Evolutionary conservation across 2,113 vertebrate species (phyloP), one percentile per base, ranked within the genome.

Genomic region (Ceyx margarethae): DNA sequence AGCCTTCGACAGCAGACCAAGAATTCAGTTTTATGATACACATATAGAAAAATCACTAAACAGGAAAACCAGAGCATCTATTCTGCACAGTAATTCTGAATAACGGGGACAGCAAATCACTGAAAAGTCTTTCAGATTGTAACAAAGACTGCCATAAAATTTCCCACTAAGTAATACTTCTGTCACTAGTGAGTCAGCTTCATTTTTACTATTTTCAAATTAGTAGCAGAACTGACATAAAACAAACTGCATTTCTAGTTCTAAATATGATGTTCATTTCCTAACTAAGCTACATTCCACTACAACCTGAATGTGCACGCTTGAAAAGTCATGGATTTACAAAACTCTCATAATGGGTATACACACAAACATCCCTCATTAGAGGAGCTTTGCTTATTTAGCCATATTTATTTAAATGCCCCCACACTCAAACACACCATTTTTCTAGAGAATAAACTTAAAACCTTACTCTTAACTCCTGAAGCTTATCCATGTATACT

Each of bases 401-500:
- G 22, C 31, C 23, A 4, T 16, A 6, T 5, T 1, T 22, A n/a
- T 15, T 16, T 16, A 37, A n/a, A 31, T 11, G 9, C 13, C 23
- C 29, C 33, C 28, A 31, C 6, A 6, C 3, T 6, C 11, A 37
- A 71, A 65, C 4, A 56, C 13, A 29, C 2, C 13, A 7, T 31
- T 81, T 80, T 67, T 77, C 46, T 28, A 19, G 5, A n/a, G 50
- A 56, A 51, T 6, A 45, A 54, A 53, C 33, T 61, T 28, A n/a
- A 80, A 87, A 20, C 8, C 89, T 91, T 96, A 99, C 99, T 97
- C 98, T 98, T 81, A 99, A 98, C 71, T 98, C 98, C 65, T 98
- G 97, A 67, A 99, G 98, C 91, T 99, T 99, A 94, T 99, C 98
- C 96, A 99, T 97, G 83, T 99, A 99, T n/a, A 99, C 96, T 87